Evolutionary conservation across 2,113 vertebrate species (phyloP).

Genomic region (Mixornis gularis): DNA sequence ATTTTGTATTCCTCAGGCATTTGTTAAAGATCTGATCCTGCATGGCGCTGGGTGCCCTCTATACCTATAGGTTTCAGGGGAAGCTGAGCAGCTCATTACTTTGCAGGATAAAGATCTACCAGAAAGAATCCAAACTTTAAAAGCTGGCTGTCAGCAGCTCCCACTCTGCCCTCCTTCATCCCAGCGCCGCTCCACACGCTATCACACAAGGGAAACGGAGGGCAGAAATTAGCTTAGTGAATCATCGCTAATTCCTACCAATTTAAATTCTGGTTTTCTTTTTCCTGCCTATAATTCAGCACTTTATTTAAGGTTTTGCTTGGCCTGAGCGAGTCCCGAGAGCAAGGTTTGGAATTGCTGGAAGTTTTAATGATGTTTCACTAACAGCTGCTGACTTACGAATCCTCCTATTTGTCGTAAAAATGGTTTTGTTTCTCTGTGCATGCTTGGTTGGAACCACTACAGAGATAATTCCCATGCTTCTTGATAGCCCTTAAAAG

Average conservation of each 20-base stretch:
- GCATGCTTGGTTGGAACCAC: background rate
- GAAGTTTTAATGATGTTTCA: slow-evolving; percentile 1
- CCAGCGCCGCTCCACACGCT: fast-evolving
- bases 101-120: slow-evolving; percentile 9
- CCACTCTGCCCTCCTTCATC: background rate
- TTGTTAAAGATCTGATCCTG: background rate
- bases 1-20: slow-evolving; percentile 13
- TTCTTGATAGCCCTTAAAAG: background rate
- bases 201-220: background rate
- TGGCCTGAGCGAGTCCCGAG: background rate
- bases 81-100: slow-evolving; percentile 5
- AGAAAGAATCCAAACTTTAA: background rate
- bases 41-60: background rate
- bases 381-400: background rate
- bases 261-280: slow-evolving; percentile 17
- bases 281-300: slow-evolving; percentile 23
- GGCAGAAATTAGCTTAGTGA: slow-evolving; percentile 40
- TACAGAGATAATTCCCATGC: background rate
- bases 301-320: slow-evolving; percentile 33
- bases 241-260: slow-evolving; percentile 14
- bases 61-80: background rate
- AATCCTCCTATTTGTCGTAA: background rate
- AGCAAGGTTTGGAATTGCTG: background rate
- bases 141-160: background rate
- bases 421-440: background rate